Evolutionary conservation across 35 echinoderm and acorn worm species (phyloP).

Genomic region (Apostichopus californicus): DNA sequence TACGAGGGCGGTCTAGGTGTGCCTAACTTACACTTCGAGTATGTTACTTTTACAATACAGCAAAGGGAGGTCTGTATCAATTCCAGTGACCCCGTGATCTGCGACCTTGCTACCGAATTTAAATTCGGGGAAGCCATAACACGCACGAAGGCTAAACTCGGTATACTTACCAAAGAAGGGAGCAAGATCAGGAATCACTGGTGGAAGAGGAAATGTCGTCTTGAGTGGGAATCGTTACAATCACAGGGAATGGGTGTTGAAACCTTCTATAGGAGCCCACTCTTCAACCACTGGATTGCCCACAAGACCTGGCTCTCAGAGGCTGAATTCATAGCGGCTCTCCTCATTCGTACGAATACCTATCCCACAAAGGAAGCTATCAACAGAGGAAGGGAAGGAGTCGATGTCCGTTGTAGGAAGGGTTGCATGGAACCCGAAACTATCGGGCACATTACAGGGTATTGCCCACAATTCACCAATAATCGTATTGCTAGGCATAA

Average conservation of each 20-base stretch:
- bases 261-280: not conserved
- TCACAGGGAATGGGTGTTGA: not conserved
- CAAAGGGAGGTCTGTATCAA: not conserved
- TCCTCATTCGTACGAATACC: not conserved
- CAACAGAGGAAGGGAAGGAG: not conserved
- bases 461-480: not conserved
- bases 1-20: not conserved
- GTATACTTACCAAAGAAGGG: not conserved
- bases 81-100: not conserved
- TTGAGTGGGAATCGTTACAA: not conserved
- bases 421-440: not conserved
- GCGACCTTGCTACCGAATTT: not conserved
- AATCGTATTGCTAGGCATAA: not conserved
- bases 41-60: not conserved
- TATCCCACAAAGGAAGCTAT: constrained; percentile 15
- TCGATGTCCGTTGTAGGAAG: not conserved
- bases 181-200: not conserved
- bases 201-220: not conserved
- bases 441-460: constrained; percentile 24
- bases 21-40: not conserved
- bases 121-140: not conserved
- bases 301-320: not conserved
- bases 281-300: not conserved
- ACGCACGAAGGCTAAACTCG: not conserved
- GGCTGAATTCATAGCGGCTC: not conserved